phyloP scores from a whole-genome alignment of 2,888 invertebrate species.

The Drosophila ezoana region DNA sequence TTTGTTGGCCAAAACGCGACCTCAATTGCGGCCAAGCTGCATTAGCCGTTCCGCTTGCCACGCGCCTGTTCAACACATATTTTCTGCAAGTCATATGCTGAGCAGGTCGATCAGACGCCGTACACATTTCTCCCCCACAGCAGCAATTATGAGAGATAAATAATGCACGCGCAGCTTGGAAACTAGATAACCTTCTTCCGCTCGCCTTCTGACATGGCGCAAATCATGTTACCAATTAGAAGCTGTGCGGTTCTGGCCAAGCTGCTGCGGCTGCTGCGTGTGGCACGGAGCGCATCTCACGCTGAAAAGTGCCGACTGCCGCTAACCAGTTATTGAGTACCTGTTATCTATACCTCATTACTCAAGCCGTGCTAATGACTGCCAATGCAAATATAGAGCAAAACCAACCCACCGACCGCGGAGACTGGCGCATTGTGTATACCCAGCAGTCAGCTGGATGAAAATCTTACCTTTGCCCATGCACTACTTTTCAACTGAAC shows the following conservation, averaged over 20 bases:
- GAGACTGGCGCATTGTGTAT: background rate
- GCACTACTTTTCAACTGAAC: too few species aligned
- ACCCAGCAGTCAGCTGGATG: too few species aligned
- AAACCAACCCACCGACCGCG: background rate
- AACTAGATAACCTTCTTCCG: conserved; percentile 1
- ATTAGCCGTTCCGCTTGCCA: background rate
- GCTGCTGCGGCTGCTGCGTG: conserved; percentile 1
- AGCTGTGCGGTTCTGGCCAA: conserved; percentile 3
- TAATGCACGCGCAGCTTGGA: conserved; percentile 4
- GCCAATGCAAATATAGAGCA: conserved; percentile 8
- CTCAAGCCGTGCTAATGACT: conserved; percentile 28
- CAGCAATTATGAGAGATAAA: conserved; percentile 9
- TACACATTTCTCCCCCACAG: conserved; percentile 10
- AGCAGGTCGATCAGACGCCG: conserved; percentile 10
- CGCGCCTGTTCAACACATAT: background rate
- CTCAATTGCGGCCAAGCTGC: conserved; percentile 4
- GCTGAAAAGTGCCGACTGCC: conserved; percentile 3
- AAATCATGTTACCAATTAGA: conserved; percentile 44
- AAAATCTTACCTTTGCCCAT: too few species aligned
- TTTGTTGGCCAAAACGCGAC: background rate
- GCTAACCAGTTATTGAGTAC: conserved; percentile 7
- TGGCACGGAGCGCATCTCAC: conserved; percentile 2
- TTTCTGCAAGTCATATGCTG: conserved; percentile 7
- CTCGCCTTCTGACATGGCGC: background rate
- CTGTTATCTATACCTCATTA: conserved; percentile 18